phyloP scores from a whole-genome alignment of 2,113 vertebrate species.

The Rhodinocichla rosea region DNA sequence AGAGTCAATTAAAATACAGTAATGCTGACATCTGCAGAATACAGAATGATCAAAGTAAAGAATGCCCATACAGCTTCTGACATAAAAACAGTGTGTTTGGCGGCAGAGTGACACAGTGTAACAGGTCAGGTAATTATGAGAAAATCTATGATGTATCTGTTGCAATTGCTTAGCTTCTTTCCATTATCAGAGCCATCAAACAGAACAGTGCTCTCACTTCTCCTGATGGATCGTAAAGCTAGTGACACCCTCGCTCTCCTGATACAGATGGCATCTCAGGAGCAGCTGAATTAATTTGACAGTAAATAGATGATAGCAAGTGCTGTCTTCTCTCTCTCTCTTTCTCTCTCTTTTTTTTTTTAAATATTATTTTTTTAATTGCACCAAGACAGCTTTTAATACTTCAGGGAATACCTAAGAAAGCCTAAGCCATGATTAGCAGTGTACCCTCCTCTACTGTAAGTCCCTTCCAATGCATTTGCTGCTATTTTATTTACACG shows the following conservation, averaged over 20 bases:
- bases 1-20: constrained; percentile 84
- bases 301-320: constrained; percentile 82
- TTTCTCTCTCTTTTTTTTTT: neutral
- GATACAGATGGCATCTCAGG: constrained; percentile 72
- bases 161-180: constrained; percentile 72
- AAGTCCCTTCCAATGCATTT: constrained; percentile 39
- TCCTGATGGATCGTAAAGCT: constrained; percentile 66
- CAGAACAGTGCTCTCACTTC: constrained; percentile 64
- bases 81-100: constrained; percentile 76
- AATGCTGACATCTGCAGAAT: constrained; percentile 77
- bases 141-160: constrained; percentile 79
- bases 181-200: constrained; percentile 78
- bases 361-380: constrained; percentile 81
- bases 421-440: constrained; percentile 76
- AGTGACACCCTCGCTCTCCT: constrained; percentile 71
- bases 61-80: constrained; percentile 73
- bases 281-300: constrained; percentile 87
- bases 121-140: constrained; percentile 86
- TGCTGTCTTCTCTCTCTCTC: constrained; percentile 51
- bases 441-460: constrained; percentile 27
- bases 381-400: constrained; percentile 76
- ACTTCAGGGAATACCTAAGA: constrained; percentile 80
- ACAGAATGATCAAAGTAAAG: constrained; percentile 75
- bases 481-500: constrained; percentile 80
- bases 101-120: constrained; percentile 74